Conservation (phyloP, 2,113 vertebrate genomes). For the Cochlearius cochlearius region DNA sequence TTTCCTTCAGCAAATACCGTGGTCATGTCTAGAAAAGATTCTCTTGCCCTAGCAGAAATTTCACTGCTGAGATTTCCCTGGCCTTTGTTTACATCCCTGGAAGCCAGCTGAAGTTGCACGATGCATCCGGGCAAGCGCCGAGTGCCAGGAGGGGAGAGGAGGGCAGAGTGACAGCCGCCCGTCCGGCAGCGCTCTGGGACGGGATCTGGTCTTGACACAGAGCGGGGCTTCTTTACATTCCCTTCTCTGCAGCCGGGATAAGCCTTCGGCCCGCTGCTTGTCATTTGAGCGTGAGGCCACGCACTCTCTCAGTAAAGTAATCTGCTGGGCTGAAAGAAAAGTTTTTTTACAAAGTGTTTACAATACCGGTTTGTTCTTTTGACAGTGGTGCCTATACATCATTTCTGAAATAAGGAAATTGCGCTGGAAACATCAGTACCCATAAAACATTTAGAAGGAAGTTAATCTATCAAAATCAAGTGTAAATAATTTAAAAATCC, state of each 20-base stretch:
- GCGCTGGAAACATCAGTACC: neutral
- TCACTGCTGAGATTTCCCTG: neutral
- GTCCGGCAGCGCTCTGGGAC: fast-evolving
- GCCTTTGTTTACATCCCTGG: conserved; percentile 28
- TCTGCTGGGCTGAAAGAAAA: neutral
- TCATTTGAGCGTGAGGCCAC: neutral
- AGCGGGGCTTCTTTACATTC: neutral
- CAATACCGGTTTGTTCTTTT: neutral
- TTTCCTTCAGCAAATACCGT: neutral
- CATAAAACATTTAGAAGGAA: conserved; percentile 44
- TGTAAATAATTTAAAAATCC: conserved; percentile 34
- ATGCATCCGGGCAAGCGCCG: neutral
- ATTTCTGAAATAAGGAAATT: neutral
- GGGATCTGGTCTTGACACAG: neutral
- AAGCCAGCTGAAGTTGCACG: neutral
- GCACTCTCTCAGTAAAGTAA: neutral
- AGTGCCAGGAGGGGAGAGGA: neutral
- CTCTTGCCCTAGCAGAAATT: neutral
- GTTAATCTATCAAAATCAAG: conserved; percentile 55
- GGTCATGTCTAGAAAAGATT: neutral
- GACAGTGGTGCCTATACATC: neutral
- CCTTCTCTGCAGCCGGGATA: neutral
- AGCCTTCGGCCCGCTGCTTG: neutral
- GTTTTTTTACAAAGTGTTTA: neutral
- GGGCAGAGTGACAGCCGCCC: neutral